phyloP scores from a whole-genome alignment of 2,113 vertebrate species.

The Oreotrochilus melanogaster region DNA sequence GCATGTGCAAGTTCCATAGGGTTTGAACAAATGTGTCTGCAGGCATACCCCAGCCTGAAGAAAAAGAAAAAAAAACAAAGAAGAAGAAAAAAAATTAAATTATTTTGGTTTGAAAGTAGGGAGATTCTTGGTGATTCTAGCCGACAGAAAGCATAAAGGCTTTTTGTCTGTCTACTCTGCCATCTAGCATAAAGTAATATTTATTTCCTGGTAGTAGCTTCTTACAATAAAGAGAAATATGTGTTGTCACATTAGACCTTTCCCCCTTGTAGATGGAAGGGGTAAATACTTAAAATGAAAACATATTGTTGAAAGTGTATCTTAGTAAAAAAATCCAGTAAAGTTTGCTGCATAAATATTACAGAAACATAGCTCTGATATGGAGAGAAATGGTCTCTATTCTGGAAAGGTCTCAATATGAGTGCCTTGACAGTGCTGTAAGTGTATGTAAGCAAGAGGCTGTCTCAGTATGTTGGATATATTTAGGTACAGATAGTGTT shows the following conservation, averaged over 20 bases:
- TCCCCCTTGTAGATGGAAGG: neutral
- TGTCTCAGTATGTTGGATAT: neutral
- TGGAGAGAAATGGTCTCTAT: rapidly evolving
- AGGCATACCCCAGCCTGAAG: neutral
- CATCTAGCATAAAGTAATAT: neutral
- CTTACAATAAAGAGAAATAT: neutral
- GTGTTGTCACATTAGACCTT: neutral
- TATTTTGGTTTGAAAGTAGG: neutral
- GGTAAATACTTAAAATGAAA: neutral
- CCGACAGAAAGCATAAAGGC: neutral
- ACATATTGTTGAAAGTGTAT: neutral
- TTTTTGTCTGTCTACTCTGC: neutral
- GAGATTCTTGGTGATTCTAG: neutral
- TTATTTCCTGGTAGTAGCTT: neutral
- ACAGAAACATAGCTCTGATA: neutral
- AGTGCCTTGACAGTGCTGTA: neutral
- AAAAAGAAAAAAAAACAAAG: neutral
- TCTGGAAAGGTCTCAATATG: neutral
- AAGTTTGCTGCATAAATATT: neutral
- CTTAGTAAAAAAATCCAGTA: neutral
- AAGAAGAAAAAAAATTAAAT: neutral
- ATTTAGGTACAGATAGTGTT: neutral
- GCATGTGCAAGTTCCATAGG: neutral
- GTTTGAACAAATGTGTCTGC: neutral
- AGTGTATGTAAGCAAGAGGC: neutral